These are phyloP conservation scores for Dascyllus trimaculatus DNA, from an alignment of 2,113 vertebrate genomes.

Conservation along the genomic window DNA sequence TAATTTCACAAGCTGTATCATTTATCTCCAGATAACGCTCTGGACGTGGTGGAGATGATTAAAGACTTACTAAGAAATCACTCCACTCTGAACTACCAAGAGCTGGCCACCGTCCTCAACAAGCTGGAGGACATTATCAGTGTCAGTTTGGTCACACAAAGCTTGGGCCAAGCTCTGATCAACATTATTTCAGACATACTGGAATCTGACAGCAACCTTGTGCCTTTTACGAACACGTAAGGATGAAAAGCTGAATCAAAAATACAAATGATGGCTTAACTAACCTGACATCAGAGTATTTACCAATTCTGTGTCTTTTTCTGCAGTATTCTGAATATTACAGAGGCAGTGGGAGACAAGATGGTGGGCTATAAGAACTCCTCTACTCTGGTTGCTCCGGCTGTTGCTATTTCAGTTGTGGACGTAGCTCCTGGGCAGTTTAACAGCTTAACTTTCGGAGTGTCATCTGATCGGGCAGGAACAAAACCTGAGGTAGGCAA, in stretches of 20 bases:
- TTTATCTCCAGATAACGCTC: constrained; percentile 73
- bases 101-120: constrained; percentile 76
- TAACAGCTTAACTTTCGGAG: constrained; percentile 86
- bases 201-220: constrained; percentile 78
- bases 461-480: constrained; percentile 77
- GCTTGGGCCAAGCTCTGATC: constrained; percentile 77
- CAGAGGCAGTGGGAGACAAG: constrained; percentile 86
- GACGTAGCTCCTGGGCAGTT: constrained; percentile 77
- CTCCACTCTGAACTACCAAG: constrained; percentile 56
- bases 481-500: constrained; percentile 82
- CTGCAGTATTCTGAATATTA: constrained; percentile 88
- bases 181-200: constrained; percentile 82
- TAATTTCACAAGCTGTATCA: background rate
- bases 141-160: constrained; percentile 62
- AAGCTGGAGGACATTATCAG: constrained; percentile 75
- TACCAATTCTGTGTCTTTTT: background rate
- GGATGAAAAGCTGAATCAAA: background rate
- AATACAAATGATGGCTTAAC: background rate
- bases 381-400: constrained; percentile 70
- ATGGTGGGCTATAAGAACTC: constrained; percentile 80
- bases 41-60: constrained; percentile 79
- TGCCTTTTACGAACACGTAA: constrained; percentile 82
- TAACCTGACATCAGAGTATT: background rate
- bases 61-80: constrained; percentile 63
- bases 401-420: constrained; percentile 84